A percentile compares a stretch with the other conserved stretches of the same genome.
Conservation (phyloP, 2,888 invertebrate species). For the Anaspis maculata region DNA sequence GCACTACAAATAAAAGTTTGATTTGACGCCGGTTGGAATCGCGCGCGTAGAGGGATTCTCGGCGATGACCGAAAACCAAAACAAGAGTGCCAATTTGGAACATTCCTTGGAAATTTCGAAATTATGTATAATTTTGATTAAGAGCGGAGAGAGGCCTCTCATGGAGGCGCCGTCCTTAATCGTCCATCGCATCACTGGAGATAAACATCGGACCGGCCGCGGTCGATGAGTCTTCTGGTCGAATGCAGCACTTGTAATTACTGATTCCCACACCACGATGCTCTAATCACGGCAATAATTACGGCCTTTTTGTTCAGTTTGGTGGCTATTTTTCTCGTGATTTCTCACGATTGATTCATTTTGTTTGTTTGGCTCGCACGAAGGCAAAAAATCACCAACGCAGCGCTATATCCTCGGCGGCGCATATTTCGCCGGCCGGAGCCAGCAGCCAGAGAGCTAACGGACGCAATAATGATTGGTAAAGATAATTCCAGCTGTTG, state of each 20-base stretch:
- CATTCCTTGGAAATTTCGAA: constrained; percentile 30
- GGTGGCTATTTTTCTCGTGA: constrained; percentile 37
- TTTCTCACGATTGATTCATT: constrained; percentile 36
- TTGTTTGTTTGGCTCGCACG: constrained; percentile 13
- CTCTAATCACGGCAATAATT: constrained; percentile 41
- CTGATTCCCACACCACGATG: constrained; percentile 40
- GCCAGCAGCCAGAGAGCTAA: no score
- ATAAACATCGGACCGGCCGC: constrained; percentile 14
- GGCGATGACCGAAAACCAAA: no score
- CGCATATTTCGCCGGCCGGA: no score
- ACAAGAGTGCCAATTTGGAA: constrained; percentile 1
- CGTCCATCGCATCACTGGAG: constrained; percentile 8
- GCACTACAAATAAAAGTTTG: no score
- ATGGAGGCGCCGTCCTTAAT: constrained; percentile 18
- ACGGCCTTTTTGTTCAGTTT: constrained; percentile 39
- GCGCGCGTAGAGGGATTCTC: no score
- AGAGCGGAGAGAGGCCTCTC: constrained; percentile 32
- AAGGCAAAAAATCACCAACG: constrained; percentile 5
- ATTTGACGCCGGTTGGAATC: no score
- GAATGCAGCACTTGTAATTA: constrained; percentile 40
- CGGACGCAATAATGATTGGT: no score
- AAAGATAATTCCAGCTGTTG: no score
- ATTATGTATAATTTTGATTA: constrained; percentile 43
- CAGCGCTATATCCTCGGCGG: no score
- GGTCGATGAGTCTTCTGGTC: constrained; percentile 28